Evolutionary conservation across 2,888 invertebrate genomes (phyloP).

Genomic region (Mongoloraphidia duomilia): DNA sequence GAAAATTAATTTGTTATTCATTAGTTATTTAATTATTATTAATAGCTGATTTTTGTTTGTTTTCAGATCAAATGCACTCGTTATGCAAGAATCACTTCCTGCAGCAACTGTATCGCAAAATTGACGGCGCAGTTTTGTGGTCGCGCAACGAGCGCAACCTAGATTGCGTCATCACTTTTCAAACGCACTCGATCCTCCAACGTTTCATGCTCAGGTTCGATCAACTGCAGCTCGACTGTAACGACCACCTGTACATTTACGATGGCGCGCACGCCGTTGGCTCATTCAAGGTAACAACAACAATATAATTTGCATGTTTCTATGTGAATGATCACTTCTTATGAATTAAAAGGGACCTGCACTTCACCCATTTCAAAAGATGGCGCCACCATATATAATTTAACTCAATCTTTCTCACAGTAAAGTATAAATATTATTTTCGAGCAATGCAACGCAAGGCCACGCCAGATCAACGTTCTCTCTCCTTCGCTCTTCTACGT

Average conservation of each 20-base stretch:
- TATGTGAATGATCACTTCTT: no score
- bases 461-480: no score
- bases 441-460: no score
- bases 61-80: conserved; percentile 77
- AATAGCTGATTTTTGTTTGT: conserved; percentile 15
- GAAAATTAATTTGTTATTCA: no score
- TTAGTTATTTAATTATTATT: neutral
- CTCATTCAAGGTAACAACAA: conserved; percentile 56
- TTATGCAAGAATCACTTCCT: conserved; percentile 83
- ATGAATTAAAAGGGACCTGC: no score
- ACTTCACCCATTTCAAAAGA: no score
- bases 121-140: conserved; percentile 80
- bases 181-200: conserved; percentile 87
- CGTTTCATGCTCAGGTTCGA: conserved; percentile 90
- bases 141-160: conserved; percentile 83
- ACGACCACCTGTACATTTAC: conserved; percentile 84
- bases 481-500: no score
- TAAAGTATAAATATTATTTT: no score
- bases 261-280: conserved; percentile 86
- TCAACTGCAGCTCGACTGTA: conserved; percentile 81
- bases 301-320: no score
- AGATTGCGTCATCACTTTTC: conserved; percentile 86
- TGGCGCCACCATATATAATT: no score
- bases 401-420: no score
- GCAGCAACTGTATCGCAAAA: conserved; percentile 76